Percentiles rank a stretch among this genome's conserved stretches.
These are phyloP conservation scores for Charanyca ferruginea DNA, from an alignment of 2,888 invertebrate species.

Conservation along the genomic window DNA sequence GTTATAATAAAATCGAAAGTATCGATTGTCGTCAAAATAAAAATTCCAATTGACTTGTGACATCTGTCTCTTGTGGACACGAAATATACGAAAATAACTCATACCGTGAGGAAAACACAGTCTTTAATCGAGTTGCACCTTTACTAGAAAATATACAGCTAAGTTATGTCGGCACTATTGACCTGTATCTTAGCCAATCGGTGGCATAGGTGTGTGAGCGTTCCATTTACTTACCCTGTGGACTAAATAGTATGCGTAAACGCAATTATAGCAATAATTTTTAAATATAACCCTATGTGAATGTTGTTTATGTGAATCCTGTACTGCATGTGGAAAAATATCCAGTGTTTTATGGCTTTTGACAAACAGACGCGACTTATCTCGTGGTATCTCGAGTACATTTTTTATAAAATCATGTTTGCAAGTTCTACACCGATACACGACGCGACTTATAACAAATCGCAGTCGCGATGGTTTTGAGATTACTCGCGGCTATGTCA, in stretches of 20 bases:
- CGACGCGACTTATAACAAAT: background rate
- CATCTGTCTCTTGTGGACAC: no score
- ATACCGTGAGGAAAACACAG: background rate
- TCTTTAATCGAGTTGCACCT: slow-evolving; percentile 37
- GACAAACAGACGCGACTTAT: background rate
- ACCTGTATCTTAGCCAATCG: slow-evolving; percentile 13
- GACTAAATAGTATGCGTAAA: slow-evolving; percentile 43
- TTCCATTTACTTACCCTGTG: slow-evolving; percentile 34
- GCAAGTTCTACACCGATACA: no score
- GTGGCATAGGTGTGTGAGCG: slow-evolving; percentile 34
- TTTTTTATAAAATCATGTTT: background rate
- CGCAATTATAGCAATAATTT: slow-evolving; percentile 58
- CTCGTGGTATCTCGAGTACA: background rate
- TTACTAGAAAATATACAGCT: slow-evolving; percentile 1
- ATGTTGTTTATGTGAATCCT: slow-evolving; percentile 38
- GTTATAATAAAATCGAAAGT: background rate
- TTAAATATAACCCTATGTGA: slow-evolving; percentile 33
- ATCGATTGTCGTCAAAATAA: background rate
- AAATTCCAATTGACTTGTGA: background rate
- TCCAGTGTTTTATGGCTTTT: background rate
- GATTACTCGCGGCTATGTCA: background rate
- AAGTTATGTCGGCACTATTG: slow-evolving; percentile 24
- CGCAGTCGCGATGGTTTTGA: background rate
- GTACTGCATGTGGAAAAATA: slow-evolving; percentile 29
- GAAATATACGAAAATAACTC: background rate